phyloP scores from a whole-genome alignment of 2,888 invertebrate species.

The Tipula lateralis region DNA sequence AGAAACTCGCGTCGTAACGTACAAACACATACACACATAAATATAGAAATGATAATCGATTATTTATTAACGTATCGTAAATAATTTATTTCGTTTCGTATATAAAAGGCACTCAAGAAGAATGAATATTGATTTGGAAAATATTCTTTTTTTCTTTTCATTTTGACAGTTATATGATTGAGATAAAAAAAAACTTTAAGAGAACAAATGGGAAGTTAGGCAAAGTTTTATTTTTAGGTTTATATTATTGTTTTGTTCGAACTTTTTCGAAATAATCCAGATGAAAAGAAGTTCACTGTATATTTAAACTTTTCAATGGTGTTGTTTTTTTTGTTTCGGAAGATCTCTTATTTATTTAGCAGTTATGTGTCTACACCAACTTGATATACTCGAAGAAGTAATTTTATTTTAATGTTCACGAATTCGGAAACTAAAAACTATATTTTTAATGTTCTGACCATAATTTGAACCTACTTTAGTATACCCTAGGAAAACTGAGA shows the following conservation, averaged over 20 bases:
- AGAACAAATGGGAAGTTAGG: not conserved
- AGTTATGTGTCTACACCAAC: not conserved
- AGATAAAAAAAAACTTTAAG: not conserved
- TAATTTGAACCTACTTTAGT: too few species aligned
- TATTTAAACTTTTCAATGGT: not conserved
- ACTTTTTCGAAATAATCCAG: not conserved
- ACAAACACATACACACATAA: not conserved
- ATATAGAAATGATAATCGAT: not conserved
- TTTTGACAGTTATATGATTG: constrained; percentile 19
- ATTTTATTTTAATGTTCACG: not conserved
- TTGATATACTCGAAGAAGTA: not conserved
- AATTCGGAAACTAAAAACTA: too few species aligned
- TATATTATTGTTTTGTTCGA: not conserved
- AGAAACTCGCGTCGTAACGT: not conserved
- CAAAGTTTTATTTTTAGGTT: not conserved
- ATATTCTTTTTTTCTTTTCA: not conserved
- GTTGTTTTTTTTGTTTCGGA: not conserved
- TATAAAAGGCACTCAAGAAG: not conserved
- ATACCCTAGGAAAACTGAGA: too few species aligned
- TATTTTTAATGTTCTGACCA: too few species aligned
- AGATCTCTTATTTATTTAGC: not conserved
- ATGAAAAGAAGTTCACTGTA: not conserved
- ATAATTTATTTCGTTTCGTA: not conserved
- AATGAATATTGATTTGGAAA: not conserved
- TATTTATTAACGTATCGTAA: constrained; percentile 24